phyloP scores from a whole-genome alignment of 2,888 invertebrate genomes.

The Coelinius sp. region DNA sequence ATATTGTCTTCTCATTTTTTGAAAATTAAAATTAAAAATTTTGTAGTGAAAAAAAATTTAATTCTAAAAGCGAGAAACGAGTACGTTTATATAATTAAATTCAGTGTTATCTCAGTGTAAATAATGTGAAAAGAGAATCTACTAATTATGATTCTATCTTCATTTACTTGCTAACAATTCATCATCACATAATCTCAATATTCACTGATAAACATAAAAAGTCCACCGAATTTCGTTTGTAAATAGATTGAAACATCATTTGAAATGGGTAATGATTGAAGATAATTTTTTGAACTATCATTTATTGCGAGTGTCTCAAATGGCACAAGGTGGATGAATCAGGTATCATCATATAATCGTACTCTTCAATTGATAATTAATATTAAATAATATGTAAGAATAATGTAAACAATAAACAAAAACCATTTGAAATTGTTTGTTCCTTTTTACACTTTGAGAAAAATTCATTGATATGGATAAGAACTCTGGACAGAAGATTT shows the following conservation, averaged over 20 bases:
- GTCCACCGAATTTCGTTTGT: neutral
- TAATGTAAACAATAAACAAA: constrained; percentile 18
- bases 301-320: neutral
- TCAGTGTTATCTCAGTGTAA: neutral
- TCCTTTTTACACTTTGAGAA: too few relatives aligned
- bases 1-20: neutral
- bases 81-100: neutral
- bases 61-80: neutral
- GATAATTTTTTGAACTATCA: neutral
- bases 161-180: neutral
- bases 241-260: constrained; percentile 6
- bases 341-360: neutral
- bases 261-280: neutral
- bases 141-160: neutral
- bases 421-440: neutral
- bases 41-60: neutral
- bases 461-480: neutral
- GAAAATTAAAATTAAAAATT: neutral
- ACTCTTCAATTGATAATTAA: constrained; percentile 8
- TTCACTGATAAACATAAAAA: neutral
- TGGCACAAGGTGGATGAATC: neutral
- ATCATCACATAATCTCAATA: neutral
- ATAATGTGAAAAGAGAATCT: constrained; percentile 12
- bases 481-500: too few relatives aligned
- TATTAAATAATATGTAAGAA: constrained; percentile 7